These are phyloP conservation scores for Melieria picta DNA, from an alignment of 2,888 invertebrate genomes.

Conservation along the genomic window DNA sequence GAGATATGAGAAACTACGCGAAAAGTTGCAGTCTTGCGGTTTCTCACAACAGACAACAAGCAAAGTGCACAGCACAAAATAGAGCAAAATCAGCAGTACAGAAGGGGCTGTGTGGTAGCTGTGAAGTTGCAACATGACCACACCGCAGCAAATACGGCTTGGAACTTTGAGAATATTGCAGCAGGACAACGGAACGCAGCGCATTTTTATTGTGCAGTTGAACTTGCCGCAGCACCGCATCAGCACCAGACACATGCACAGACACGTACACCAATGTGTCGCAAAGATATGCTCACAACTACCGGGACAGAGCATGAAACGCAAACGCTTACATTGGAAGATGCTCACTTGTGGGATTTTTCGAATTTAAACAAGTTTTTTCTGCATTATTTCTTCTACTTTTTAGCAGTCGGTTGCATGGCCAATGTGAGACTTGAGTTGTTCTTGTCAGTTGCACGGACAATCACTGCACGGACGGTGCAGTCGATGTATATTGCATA, in stretches of 20 bases:
- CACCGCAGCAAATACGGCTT: slow-evolving; percentile 15
- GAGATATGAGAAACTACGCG: too few species aligned
- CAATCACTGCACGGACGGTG: too few species aligned
- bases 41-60: too few species aligned
- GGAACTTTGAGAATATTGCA: slow-evolving; percentile 24
- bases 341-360: slow-evolving; percentile 35
- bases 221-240: slow-evolving; percentile 8
- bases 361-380: slow-evolving; percentile 1
- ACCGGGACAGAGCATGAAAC: slow-evolving; percentile 20
- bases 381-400: neutral
- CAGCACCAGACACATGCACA: neutral
- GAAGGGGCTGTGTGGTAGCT: neutral
- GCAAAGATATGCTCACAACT: slow-evolving; percentile 3
- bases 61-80: too few species aligned
- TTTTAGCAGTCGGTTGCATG: too few species aligned
- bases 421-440: too few species aligned
- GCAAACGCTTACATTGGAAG: slow-evolving; percentile 36
- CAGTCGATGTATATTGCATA: too few species aligned
- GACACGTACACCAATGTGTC: slow-evolving; percentile 7
- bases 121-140: neutral
- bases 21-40: too few species aligned
- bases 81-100: too few species aligned
- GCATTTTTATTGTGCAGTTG: slow-evolving; percentile 20
- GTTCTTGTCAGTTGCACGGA: too few species aligned
- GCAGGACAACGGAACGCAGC: slow-evolving; percentile 7